Percentiles rank a stretch among this genome's conserved stretches.
Evolutionary conservation across 1,140 invertebrate genomes (phyloP).

Genomic region (Pseudomyrmex sp.): DNA sequence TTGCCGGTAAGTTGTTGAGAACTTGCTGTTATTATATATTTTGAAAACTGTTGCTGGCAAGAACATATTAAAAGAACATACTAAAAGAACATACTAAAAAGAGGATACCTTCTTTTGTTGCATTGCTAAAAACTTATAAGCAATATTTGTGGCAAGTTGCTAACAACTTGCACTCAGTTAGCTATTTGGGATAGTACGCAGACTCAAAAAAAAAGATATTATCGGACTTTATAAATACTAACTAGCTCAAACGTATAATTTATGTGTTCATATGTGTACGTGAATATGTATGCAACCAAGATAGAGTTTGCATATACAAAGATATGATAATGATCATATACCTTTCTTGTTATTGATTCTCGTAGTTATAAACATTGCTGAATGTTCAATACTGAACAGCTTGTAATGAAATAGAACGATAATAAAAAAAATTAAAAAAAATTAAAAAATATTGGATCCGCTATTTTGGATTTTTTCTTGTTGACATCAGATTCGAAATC

Average conservation of each 20-base stretch:
- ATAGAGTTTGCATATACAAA: background rate
- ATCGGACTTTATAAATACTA: background rate
- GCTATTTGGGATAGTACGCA: background rate
- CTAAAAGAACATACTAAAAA: background rate
- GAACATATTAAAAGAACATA: background rate
- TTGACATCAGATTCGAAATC: too few species aligned
- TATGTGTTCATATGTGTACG: background rate
- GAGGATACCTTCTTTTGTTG: background rate
- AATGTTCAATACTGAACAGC: background rate
- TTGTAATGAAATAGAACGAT: background rate
- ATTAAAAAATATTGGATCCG: too few species aligned
- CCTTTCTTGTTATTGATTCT: background rate
- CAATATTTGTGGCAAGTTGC: too few species aligned
- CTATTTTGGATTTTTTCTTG: too few species aligned
- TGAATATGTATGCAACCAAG: too few species aligned
- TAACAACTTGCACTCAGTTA: too few species aligned
- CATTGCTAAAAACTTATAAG: too few species aligned
- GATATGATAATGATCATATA: background rate
- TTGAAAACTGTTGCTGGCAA: too few species aligned
- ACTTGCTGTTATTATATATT: too few species aligned
- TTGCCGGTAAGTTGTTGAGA: too few species aligned
- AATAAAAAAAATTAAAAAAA: background rate
- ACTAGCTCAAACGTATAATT: background rate
- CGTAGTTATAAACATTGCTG: background rate
- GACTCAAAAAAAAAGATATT: background rate